These are phyloP conservation scores for Porites lobata DNA, from an alignment of 92 coral and sea anemone genomes.

Conservation along the genomic window DNA sequence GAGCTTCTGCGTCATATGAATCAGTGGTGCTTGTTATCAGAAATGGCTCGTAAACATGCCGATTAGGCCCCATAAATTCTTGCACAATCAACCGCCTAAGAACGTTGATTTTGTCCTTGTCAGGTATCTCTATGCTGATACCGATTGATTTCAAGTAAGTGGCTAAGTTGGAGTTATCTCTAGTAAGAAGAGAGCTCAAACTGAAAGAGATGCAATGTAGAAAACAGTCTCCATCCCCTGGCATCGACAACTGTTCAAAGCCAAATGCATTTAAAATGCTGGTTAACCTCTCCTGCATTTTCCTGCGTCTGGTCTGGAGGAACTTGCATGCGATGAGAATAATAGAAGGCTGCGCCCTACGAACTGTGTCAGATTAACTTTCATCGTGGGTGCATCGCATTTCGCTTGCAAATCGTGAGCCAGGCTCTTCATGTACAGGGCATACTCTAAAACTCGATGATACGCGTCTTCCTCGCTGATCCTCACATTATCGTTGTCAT, in stretches of 20 bases:
- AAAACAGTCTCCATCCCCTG: constrained; percentile 46
- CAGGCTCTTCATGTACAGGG: constrained; percentile 3
- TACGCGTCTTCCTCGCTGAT: constrained; percentile 12
- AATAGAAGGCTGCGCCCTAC: constrained; percentile 11
- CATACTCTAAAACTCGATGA: constrained; percentile 22
- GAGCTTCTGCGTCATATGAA: constrained; percentile 44
- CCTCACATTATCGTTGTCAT: neutral
- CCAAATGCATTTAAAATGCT: constrained; percentile 17
- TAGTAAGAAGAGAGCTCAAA: neutral
- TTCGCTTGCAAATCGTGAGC: constrained; percentile 12
- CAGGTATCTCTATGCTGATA: neutral
- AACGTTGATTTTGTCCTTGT: constrained; percentile 1
- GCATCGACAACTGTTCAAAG: constrained; percentile 23
- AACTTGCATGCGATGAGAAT: constrained; percentile 5
- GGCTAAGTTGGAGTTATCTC: neutral
- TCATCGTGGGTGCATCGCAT: constrained; percentile 25
- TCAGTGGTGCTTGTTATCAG: constrained; percentile 23
- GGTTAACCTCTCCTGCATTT: constrained; percentile 25
- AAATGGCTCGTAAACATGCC: constrained; percentile 22
- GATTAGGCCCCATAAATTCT: constrained; percentile 29
- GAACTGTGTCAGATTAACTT: constrained; percentile 35
- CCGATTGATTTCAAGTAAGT: constrained; percentile 19
- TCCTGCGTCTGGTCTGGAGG: constrained; percentile 17
- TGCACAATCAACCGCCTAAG: constrained; percentile 31
- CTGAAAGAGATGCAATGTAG: constrained; percentile 12